These are phyloP conservation scores for Drosophila punjabiensis DNA, from an alignment of 1,140 invertebrate genomes.

Conservation along the genomic window DNA sequence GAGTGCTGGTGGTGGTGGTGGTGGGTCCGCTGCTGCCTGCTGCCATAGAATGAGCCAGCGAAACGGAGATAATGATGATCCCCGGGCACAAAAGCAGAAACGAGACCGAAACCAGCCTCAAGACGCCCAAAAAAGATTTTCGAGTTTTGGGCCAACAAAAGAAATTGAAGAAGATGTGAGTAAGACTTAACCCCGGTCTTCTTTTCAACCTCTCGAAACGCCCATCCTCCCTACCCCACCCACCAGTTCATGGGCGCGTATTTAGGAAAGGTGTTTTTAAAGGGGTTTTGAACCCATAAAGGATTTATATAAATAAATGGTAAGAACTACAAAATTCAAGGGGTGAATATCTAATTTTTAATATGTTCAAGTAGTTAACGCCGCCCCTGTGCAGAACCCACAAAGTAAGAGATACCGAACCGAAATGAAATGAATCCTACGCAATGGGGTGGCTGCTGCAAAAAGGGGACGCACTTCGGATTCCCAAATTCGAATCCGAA, in stretches of 20 bases:
- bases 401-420: slow-evolving; percentile 53
- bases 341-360: not conserved
- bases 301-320: not conserved
- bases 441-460: slow-evolving; percentile 75
- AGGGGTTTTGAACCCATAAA: not conserved
- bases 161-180: slow-evolving; percentile 47
- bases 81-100: slow-evolving; percentile 65
- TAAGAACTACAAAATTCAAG: not conserved
- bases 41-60: slow-evolving; percentile 80
- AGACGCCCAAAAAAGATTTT: slow-evolving; percentile 65
- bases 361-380: not conserved
- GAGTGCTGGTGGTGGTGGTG: slow-evolving; percentile 44
- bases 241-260: slow-evolving; percentile 10
- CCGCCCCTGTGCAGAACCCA: slow-evolving; percentile 23
- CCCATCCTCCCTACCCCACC: slow-evolving; percentile 12
- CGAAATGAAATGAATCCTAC: slow-evolving; percentile 74
- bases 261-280: not conserved
- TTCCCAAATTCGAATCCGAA: slow-evolving; percentile 27
- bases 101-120: slow-evolving; percentile 52
- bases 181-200: slow-evolving; percentile 18
- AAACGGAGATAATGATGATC: slow-evolving; percentile 82
- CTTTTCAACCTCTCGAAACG: slow-evolving; percentile 1
- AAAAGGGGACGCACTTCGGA: slow-evolving; percentile 63
- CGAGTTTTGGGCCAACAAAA: slow-evolving; percentile 60
- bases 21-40: slow-evolving; percentile 42